A percentile compares a stretch with the other conserved stretches of the same genome.
These are phyloP conservation scores for Paralichthys olivaceus DNA, from an alignment of 2,113 vertebrate genomes.

Conservation along the genomic window DNA sequence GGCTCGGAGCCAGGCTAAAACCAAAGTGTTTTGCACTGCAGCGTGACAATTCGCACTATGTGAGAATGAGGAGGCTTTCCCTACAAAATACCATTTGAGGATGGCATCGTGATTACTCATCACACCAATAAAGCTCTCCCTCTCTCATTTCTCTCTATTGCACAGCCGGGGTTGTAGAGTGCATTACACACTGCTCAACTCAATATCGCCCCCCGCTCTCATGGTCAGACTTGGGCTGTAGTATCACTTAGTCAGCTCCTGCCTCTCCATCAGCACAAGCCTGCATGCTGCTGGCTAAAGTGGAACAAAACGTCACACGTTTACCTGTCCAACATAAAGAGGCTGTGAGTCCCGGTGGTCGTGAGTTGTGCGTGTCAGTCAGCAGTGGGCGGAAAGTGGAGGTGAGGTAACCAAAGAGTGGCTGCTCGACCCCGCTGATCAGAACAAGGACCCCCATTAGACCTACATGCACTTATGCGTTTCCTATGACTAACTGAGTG, in stretches of 20 bases:
- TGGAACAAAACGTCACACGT: slow-evolving; percentile 82
- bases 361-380: slow-evolving; percentile 80
- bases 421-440: slow-evolving; percentile 80
- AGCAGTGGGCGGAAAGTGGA: slow-evolving; percentile 78
- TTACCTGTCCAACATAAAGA: slow-evolving; percentile 86
- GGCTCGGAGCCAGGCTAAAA: slow-evolving; percentile 32
- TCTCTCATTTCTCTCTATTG: slow-evolving; percentile 69
- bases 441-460: slow-evolving; percentile 75
- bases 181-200: slow-evolving; percentile 46
- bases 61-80: slow-evolving; percentile 48
- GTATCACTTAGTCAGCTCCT: slow-evolving; percentile 57
- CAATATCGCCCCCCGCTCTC: slow-evolving; percentile 65
- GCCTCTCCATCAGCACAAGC: slow-evolving; percentile 81
- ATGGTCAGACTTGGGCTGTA: slow-evolving; percentile 22
- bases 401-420: slow-evolving; percentile 72
- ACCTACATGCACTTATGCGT: slow-evolving; percentile 78
- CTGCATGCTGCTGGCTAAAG: slow-evolving; percentile 77
- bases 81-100: slow-evolving; percentile 70
- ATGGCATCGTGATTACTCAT: slow-evolving; percentile 69
- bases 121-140: slow-evolving; percentile 61
- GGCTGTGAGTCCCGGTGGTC: slow-evolving; percentile 79
- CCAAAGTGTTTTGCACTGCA: slow-evolving; percentile 47
- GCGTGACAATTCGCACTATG: slow-evolving; percentile 61
- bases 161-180: slow-evolving; percentile 5
- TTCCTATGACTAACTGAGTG: slow-evolving; percentile 83